These are phyloP conservation scores for Etheostoma spectabile DNA, from an alignment of 2,113 vertebrate genomes.

Conservation along the genomic window DNA sequence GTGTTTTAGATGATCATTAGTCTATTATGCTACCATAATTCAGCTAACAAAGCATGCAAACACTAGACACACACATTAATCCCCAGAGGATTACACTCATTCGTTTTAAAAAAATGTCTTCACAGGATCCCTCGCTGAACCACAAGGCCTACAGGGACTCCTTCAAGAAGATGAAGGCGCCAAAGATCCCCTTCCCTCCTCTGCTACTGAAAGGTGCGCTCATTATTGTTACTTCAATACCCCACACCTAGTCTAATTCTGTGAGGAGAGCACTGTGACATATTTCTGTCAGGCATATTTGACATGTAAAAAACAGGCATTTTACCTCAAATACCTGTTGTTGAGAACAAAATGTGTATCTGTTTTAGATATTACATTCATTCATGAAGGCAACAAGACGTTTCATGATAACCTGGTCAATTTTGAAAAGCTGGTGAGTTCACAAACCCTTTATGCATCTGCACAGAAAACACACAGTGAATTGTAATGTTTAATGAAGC, in stretches of 20 bases:
- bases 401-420: conserved; percentile 98
- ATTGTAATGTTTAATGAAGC: conserved; percentile 1
- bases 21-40: conserved; percentile 14
- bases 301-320: not conserved
- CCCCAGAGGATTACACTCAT: conserved; percentile 41
- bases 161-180: conserved; percentile 98
- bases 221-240: not conserved
- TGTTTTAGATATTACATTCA: conserved; percentile 93
- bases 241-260: not conserved
- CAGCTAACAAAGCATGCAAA: conserved; percentile 35
- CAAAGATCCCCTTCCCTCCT: conserved; percentile 98
- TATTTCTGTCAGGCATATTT: not conserved
- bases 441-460: not conserved
- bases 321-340: not conserved
- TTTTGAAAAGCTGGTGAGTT: conserved; percentile 97
- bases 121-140: conserved; percentile 96
- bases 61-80: conserved; percentile 28
- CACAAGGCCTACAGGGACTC: conserved; percentile 98
- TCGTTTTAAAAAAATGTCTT: conserved; percentile 75
- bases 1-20: conserved; percentile 22
- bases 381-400: conserved; percentile 98
- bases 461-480: not conserved
- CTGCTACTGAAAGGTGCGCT: conserved; percentile 94
- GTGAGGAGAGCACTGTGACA: not conserved
- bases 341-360: not conserved